Conservation (phyloP, 1,140 invertebrate species). For the Augochlora pura region DNA sequence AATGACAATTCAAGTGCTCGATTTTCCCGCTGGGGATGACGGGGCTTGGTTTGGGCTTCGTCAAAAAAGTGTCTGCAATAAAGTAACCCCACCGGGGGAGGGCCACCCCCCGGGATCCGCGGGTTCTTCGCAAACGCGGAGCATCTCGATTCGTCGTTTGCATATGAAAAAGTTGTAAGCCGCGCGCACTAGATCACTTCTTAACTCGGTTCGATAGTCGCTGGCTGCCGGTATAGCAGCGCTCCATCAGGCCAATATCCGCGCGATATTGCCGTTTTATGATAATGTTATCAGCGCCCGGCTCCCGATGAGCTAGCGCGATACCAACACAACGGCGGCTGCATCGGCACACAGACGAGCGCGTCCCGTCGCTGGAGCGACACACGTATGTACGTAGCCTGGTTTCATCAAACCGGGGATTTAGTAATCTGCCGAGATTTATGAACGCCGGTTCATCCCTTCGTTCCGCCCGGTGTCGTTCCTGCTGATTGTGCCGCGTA, state of each 20-base stretch:
- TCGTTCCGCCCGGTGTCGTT: slow-evolving; percentile 54
- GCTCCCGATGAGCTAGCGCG: slow-evolving; percentile 75
- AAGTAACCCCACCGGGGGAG: neutral
- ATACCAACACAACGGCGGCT: slow-evolving; percentile 65
- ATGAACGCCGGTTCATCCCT: slow-evolving; percentile 78
- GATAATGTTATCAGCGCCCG: slow-evolving; percentile 79
- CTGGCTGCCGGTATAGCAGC: slow-evolving; percentile 44
- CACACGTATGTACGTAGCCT: slow-evolving; percentile 64
- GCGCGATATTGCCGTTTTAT: slow-evolving; percentile 79
- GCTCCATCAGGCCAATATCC: slow-evolving; percentile 67
- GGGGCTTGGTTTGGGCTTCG: neutral
- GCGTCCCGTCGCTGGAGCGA: slow-evolving; percentile 36
- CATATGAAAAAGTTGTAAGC: slow-evolving; percentile 73
- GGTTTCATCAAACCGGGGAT: slow-evolving; percentile 80
- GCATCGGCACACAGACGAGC: slow-evolving; percentile 44
- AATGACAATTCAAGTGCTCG: neutral
- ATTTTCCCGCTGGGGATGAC: neutral
- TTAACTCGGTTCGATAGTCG: slow-evolving; percentile 53
- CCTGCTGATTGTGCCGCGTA: slow-evolving; percentile 72
- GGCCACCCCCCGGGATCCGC: neutral
- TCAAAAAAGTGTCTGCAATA: slow-evolving; percentile 5
- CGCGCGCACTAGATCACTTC: slow-evolving; percentile 52
- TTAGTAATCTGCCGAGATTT: slow-evolving; percentile 81
- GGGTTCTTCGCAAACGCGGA: neutral
- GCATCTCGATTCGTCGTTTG: slow-evolving; percentile 62